Percentiles rank a stretch among this genome's conserved stretches.
phyloP scores from a whole-genome alignment of 2,113 vertebrate species.

The Vidua chalybeata region DNA sequence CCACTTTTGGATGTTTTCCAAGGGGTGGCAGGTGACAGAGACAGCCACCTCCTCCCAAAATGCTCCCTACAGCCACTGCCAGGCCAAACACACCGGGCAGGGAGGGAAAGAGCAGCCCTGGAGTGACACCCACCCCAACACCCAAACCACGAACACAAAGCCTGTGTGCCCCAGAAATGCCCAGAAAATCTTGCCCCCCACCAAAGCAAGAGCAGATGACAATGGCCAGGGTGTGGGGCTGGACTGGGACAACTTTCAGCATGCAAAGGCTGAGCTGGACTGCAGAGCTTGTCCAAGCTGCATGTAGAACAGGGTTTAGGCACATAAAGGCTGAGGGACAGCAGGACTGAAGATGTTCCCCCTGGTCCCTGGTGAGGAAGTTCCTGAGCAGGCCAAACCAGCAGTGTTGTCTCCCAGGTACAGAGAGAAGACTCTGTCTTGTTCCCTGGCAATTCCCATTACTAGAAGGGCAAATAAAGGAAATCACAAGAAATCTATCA shows the following conservation, averaged over 20 bases:
- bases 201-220: neutral
- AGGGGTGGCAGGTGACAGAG: neutral
- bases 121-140: neutral
- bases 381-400: neutral
- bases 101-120: fast-evolving
- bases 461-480: neutral
- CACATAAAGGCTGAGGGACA: neutral
- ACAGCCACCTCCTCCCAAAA: neutral
- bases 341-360: neutral
- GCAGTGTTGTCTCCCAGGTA: neutral
- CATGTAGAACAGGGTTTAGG: neutral
- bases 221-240: neutral
- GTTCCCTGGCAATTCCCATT: neutral
- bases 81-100: neutral
- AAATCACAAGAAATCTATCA: neutral
- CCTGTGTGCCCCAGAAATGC: fast-evolving
- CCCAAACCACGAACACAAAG: fast-evolving
- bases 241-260: neutral
- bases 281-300: neutral
- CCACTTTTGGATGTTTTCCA: neutral
- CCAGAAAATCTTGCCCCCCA: no score
- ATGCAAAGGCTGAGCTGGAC: neutral
- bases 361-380: neutral
- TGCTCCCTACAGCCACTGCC: neutral
- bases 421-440: neutral